phyloP scores from a whole-genome alignment of 2,888 invertebrate species.

The Rotaria macrura region DNA sequence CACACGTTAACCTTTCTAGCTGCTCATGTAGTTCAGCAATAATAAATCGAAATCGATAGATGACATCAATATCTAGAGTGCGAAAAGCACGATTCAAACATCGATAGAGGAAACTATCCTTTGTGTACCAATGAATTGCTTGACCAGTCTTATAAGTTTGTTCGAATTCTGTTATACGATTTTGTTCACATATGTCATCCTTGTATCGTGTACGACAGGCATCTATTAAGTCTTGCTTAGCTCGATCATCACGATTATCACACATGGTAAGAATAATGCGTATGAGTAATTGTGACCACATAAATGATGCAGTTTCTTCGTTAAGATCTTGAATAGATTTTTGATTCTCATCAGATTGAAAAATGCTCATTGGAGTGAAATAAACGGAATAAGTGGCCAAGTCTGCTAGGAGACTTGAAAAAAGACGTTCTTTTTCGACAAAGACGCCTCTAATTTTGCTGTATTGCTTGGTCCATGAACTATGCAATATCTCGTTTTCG shows the following conservation, averaged over 20 bases:
- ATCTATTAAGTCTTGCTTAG: not conserved
- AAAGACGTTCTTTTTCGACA: not conserved
- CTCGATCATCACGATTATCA: not conserved
- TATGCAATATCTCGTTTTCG: not conserved
- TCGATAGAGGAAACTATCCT: not conserved
- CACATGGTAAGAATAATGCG: not conserved
- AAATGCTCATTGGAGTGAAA: not conserved
- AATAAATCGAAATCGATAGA: not conserved
- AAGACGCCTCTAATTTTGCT: not conserved
- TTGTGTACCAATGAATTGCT: not conserved
- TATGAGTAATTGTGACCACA: not conserved
- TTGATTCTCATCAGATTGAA: not conserved
- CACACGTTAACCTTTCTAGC: not conserved
- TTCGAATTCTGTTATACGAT: not conserved
- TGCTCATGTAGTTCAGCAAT: not conserved
- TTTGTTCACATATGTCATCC: not conserved
- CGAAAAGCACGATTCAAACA: not conserved
- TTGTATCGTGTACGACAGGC: not conserved
- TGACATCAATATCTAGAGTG: not conserved
- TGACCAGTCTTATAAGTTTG: not conserved
- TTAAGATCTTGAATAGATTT: not conserved
- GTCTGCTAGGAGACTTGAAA: not conserved
- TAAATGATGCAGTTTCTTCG: not conserved
- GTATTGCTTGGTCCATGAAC: not conserved
- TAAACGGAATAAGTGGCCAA: not conserved